Conservation (phyloP, 92 coral and sea anemone genomes). For the Ricordea florida region DNA sequence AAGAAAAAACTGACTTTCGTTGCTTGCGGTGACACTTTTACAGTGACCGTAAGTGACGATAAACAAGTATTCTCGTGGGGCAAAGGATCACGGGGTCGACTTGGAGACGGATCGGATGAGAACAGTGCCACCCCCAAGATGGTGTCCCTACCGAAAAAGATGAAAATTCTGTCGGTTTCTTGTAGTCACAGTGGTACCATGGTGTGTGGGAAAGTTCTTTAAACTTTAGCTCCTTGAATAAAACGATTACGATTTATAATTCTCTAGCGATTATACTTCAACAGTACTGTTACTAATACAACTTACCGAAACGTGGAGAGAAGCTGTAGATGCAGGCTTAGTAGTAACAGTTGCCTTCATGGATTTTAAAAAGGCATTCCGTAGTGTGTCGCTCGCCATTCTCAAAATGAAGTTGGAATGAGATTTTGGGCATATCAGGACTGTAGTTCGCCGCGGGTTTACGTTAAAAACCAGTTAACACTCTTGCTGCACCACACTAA, state of each 20-base stretch:
- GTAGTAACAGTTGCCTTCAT: too few relatives aligned
- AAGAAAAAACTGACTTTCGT: slow-evolving; percentile 54
- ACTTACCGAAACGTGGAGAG: too few relatives aligned
- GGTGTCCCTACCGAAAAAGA: slow-evolving; percentile 57
- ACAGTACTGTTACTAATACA: too few relatives aligned
- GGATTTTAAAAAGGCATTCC: too few relatives aligned
- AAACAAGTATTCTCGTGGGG: slow-evolving; percentile 89
- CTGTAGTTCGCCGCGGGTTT: too few relatives aligned
- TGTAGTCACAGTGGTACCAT: slow-evolving; percentile 87
- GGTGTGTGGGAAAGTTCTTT: slow-evolving; percentile 66
- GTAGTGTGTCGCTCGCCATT: too few relatives aligned
- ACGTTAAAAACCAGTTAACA: too few relatives aligned
- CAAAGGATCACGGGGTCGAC: slow-evolving; percentile 92
- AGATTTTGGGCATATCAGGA: too few relatives aligned
- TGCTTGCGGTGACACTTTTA: slow-evolving; percentile 94
- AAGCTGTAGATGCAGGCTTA: too few relatives aligned
- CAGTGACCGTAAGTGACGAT: slow-evolving; percentile 82
- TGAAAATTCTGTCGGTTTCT: slow-evolving; percentile 78
- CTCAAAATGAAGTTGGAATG: too few relatives aligned
- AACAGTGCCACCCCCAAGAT: slow-evolving; percentile 63
- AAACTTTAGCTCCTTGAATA: not conserved
- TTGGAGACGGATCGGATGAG: slow-evolving; percentile 81
- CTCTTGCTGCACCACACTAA: too few relatives aligned
- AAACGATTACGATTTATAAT: not conserved
- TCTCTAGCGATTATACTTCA: too few relatives aligned